Conservation (phyloP, 2,888 invertebrate species). For the Cecidostiba fungosa region DNA sequence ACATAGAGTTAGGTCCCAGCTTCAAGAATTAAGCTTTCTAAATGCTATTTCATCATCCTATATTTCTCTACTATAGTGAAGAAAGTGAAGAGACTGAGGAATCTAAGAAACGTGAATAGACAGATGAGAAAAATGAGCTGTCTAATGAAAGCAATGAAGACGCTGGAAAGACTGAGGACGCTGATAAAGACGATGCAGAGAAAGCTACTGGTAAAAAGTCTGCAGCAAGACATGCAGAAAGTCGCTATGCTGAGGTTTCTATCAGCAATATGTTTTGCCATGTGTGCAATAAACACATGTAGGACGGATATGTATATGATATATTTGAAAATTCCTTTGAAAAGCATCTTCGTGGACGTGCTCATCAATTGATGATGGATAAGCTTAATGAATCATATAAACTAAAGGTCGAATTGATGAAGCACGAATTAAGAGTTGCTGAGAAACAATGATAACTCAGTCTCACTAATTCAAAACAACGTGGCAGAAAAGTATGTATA, state of each 20-base stretch:
- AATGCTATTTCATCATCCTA: constrained; percentile 39
- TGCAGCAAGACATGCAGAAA: constrained; percentile 78
- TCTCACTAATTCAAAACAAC: constrained; percentile 87
- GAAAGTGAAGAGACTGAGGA: constrained; percentile 71
- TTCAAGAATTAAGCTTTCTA: constrained; percentile 18
- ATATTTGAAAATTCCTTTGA: constrained; percentile 72
- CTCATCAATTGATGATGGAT: constrained; percentile 89
- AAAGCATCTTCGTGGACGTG: constrained; percentile 81
- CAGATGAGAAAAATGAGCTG: constrained; percentile 70
- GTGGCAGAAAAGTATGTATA: constrained; percentile 84
- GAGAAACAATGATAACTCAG: constrained; percentile 84
- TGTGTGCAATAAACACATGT: constrained; percentile 89
- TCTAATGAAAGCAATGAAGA: constrained; percentile 62
- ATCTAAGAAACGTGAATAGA: constrained; percentile 77
- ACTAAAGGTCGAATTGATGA: constrained; percentile 88
- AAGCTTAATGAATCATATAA: constrained; percentile 89
- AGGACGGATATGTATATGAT: constrained; percentile 81
- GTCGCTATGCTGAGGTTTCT: constrained; percentile 84
- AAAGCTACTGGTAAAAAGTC: constrained; percentile 79
- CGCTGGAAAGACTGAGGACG: constrained; percentile 66
- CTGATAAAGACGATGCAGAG: constrained; percentile 78
- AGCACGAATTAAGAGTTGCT: constrained; percentile 90
- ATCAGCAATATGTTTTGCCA: constrained; percentile 88
- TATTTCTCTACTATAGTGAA: constrained; percentile 68
- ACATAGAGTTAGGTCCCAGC: no score